A percentile compares a stretch with the other conserved stretches of the same genome.
Conservation (phyloP, 2,888 invertebrate species). For the Dryococelus australis region DNA sequence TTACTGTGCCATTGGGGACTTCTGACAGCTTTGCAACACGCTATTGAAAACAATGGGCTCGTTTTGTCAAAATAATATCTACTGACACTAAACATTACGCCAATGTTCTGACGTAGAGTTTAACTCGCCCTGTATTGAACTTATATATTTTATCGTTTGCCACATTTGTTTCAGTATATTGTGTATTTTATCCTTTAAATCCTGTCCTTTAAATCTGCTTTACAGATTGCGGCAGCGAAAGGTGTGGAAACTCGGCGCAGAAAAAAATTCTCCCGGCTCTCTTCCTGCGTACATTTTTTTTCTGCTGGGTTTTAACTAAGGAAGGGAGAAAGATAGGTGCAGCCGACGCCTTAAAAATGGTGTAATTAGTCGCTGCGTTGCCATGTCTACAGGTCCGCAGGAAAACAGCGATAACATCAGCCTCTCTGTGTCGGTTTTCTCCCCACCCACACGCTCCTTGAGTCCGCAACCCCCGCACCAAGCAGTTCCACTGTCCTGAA, state of each 20-base stretch:
- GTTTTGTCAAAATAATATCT: too few species aligned
- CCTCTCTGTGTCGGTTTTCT: background rate
- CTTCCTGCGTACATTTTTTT: background rate
- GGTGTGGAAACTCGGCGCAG: background rate
- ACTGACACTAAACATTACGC: too few species aligned
- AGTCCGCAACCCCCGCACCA: too few species aligned
- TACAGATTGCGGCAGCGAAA: background rate
- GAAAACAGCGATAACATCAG: slow-evolving; percentile 1
- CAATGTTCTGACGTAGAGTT: too few species aligned
- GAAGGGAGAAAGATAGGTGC: background rate
- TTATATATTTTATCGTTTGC: too few species aligned
- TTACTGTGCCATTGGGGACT: too few species aligned
- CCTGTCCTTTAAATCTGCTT: background rate
- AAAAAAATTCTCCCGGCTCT: background rate
- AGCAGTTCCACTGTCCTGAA: too few species aligned
- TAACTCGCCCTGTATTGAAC: too few species aligned
- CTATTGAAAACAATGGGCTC: too few species aligned
- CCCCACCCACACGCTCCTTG: too few species aligned
- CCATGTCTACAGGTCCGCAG: background rate
- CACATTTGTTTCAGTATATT: background rate
- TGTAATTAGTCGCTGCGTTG: slow-evolving; percentile 1
- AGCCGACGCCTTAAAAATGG: background rate
- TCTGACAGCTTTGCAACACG: too few species aligned
- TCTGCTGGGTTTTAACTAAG: background rate
- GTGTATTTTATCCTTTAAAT: background rate